phyloP scores from a whole-genome alignment of 2,888 invertebrate genomes.

The Brenthis hecate region DNA sequence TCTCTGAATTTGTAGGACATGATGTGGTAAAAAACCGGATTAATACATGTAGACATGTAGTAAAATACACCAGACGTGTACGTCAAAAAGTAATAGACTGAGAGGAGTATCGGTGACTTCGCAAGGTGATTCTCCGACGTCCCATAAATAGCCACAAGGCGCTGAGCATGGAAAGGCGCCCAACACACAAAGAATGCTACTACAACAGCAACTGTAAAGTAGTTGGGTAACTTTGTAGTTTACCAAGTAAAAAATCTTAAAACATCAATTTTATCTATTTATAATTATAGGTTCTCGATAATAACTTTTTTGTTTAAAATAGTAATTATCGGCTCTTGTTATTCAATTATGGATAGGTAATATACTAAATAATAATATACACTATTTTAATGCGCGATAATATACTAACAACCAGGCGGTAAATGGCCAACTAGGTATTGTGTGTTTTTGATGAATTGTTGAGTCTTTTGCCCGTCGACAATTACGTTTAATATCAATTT shows the following conservation, averaged over 20 bases:
- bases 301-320: no score
- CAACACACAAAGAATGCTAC: constrained; percentile 95
- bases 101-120: constrained; percentile 70
- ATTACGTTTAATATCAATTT: no score
- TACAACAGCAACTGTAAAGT: constrained; percentile 89
- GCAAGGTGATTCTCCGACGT: constrained; percentile 70
- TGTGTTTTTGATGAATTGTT: no score
- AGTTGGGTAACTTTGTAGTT: background rate
- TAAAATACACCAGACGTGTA: constrained; percentile 95
- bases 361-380: no score
- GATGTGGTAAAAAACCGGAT: constrained; percentile 95
- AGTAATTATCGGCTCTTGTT: background rate
- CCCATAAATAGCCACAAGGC: constrained; percentile 90
- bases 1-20: constrained; percentile 97
- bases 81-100: constrained; percentile 86
- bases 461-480: no score
- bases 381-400: no score
- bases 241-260: no score
- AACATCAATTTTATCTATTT: no score
- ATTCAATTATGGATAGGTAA: background rate
- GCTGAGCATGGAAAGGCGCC: constrained; percentile 96
- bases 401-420: no score
- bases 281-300: no score
- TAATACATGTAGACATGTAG: constrained; percentile 95
- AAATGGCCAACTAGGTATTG: no score